A percentile compares a stretch with the other conserved stretches of the same genome.
Conservation (phyloP, 2,888 invertebrate genomes). For the Crematogaster levior region DNA sequence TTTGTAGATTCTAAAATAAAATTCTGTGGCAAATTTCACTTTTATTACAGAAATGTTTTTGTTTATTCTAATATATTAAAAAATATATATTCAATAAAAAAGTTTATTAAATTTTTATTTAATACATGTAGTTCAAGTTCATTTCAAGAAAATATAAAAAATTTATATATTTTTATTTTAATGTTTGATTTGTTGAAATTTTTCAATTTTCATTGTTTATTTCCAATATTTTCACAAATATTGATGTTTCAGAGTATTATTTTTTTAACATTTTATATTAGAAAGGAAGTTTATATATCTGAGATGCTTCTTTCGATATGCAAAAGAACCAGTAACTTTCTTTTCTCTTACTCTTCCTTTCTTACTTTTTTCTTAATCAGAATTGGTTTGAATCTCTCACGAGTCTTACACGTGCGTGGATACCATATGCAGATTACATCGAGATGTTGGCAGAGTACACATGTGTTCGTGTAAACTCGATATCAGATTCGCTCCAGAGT, state of each 20-base stretch:
- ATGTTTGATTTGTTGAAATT: neutral
- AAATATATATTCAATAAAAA: neutral
- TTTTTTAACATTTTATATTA: neutral
- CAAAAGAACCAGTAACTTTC: neutral
- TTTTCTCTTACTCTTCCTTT: neutral
- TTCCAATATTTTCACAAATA: neutral
- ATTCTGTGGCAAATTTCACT: neutral
- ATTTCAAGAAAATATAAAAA: neutral
- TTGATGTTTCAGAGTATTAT: neutral
- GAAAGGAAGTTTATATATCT: neutral
- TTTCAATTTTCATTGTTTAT: neutral
- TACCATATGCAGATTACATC: slow-evolving; percentile 36
- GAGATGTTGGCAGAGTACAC: slow-evolving; percentile 50
- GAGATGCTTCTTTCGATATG: neutral
- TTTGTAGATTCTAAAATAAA: neutral
- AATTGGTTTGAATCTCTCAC: neutral
- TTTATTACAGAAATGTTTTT: neutral
- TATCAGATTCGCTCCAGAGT: slow-evolving; percentile 72
- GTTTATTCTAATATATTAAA: neutral
- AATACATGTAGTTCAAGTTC: neutral
- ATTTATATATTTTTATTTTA: neutral
- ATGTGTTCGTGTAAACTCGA: slow-evolving; percentile 71
- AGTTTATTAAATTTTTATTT: neutral
- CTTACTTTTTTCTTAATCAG: slow-evolving; percentile 5
- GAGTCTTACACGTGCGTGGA: slow-evolving; percentile 5